phyloP scores from a whole-genome alignment of 2,888 invertebrate genomes.

The Macaria notata region DNA sequence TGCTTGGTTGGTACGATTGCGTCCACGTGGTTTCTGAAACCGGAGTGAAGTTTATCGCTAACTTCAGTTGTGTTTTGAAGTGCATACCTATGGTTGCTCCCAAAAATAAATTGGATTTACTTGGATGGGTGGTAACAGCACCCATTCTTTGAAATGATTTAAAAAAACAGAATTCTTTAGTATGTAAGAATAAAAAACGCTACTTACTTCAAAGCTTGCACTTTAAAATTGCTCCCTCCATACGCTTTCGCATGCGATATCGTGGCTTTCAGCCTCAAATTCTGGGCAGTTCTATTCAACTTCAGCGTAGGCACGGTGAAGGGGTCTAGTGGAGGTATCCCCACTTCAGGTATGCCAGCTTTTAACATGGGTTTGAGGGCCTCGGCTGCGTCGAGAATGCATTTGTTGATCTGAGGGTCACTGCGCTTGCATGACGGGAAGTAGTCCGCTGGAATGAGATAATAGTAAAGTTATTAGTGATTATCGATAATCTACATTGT shows the following conservation, averaged over 20 bases:
- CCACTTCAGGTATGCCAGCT: slow-evolving; percentile 45
- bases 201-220: slow-evolving; percentile 85
- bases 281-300: slow-evolving; percentile 86
- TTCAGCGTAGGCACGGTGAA: slow-evolving; percentile 85
- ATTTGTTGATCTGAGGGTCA: slow-evolving; percentile 47
- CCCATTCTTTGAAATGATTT: too few species aligned
- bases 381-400: slow-evolving; percentile 74
- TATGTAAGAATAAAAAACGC: too few species aligned
- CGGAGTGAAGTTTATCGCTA: too few species aligned
- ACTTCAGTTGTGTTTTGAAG: too few species aligned
- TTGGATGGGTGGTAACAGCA: too few species aligned
- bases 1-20: too few species aligned
- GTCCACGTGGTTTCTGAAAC: too few species aligned
- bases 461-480: background rate
- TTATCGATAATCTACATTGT: too few species aligned
- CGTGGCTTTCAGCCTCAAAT: slow-evolving; percentile 86
- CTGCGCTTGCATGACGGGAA: slow-evolving; percentile 46
- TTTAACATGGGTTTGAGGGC: slow-evolving; percentile 53
- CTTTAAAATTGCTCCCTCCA: slow-evolving; percentile 84
- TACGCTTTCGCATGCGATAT: slow-evolving; percentile 84
- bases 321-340: slow-evolving; percentile 79
- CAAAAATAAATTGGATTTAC: too few species aligned
- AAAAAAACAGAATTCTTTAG: too few species aligned
- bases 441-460: slow-evolving; percentile 44
- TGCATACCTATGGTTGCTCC: too few species aligned